Conservation (phyloP, 2,888 invertebrate genomes). For the Philereme transversata region DNA sequence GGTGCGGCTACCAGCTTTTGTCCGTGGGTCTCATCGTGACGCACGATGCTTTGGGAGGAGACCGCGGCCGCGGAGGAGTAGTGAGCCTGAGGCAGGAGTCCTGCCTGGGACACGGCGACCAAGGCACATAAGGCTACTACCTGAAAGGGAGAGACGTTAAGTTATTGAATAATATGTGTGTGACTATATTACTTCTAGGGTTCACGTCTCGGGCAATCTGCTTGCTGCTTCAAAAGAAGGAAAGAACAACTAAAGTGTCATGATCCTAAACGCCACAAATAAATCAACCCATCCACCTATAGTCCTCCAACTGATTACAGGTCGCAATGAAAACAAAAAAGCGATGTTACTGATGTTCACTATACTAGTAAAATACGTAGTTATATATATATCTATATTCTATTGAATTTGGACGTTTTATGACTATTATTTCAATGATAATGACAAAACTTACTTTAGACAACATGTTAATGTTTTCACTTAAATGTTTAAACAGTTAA, state of each 20-base stretch:
- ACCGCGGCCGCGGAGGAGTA: slow-evolving; percentile 62
- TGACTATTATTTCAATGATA: background rate
- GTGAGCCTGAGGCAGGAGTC: slow-evolving; percentile 59
- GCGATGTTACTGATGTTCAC: background rate
- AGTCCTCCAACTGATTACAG: too few relatives aligned
- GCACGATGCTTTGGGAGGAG: slow-evolving; percentile 67
- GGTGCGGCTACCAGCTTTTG: slow-evolving; percentile 40
- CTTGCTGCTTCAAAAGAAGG: too few relatives aligned
- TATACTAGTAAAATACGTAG: background rate
- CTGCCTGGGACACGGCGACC: slow-evolving; percentile 62
- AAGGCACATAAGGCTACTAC: slow-evolving; percentile 55
- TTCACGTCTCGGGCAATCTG: too few relatives aligned
- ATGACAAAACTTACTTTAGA: slow-evolving; percentile 53
- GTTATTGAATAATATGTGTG: background rate
- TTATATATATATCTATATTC: background rate
- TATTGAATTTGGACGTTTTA: background rate
- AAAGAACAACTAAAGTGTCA: too few relatives aligned
- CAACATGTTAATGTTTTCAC: slow-evolving; percentile 53
- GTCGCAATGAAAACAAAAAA: too few relatives aligned
- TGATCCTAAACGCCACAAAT: too few relatives aligned
- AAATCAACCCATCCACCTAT: too few relatives aligned
- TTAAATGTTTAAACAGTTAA: slow-evolving; percentile 45
- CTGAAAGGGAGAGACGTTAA: slow-evolving; percentile 35
- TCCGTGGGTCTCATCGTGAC: slow-evolving; percentile 56
- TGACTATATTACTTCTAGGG: background rate